Evolutionary conservation across 2,113 vertebrate genomes (phyloP), one percentile per base, ranked within the genome.

Genomic region (Tetrao urogallus): DNA sequence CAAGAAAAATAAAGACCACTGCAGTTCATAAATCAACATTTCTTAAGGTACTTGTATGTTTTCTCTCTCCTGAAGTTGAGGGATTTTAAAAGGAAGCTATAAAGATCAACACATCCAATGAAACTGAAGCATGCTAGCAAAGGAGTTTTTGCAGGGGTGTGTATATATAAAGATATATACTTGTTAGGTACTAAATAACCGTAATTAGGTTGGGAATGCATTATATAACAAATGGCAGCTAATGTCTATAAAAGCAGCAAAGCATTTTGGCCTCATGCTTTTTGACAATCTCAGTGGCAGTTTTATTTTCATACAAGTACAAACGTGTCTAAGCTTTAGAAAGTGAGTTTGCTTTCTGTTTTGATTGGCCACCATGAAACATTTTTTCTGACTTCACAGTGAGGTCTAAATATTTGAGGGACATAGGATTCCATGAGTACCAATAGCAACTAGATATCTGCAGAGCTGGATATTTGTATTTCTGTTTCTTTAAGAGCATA

Each of bases 21-120:
- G 30, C 30, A 94, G 61, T 94, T 97, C 94, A 89, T 96, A 98
- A 97, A 96, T 97, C 91, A 97, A 90, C 50, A 82, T 96, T 96
- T 96, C 83, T 81, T 90, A 92, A 78, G 74, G 77, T 89, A 69
- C 69, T 82, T 54, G 22, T 58, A 50, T 69, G 50, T 90, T 93
- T 95, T 78, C 78, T 81, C 63, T 95, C 36, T 77, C 73, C 74
- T 85, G 60, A 93, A 95, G 34, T 40, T 80, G 86, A 82, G 56
- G 38, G 54, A 94, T 92, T 95, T 80, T 88, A 89, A 94, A 78
- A 95, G 50, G 61, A 96, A 96, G 42, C 91, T 63, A 48, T 56
- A 92, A 93, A 91, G 80, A 92, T 72, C 47, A 94, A 65, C 60
- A 43, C 47, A 60, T 84, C 88, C 58, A 61, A 27, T 58, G 76